phyloP scores from a whole-genome alignment of 2,113 vertebrate species.

The Hippopotamus amphibius region DNA sequence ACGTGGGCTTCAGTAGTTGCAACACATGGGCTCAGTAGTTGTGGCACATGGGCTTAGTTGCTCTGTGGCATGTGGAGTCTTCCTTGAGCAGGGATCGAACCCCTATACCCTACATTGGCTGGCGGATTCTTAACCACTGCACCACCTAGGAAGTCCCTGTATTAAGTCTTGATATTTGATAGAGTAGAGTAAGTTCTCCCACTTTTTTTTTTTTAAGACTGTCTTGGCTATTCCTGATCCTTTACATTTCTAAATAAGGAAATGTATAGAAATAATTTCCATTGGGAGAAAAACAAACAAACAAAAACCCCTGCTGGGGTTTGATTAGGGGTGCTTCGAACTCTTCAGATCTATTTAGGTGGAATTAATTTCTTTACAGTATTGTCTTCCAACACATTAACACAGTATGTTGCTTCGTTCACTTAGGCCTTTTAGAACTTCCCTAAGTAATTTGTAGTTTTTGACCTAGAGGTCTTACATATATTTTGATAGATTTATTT shows the following conservation, averaged over 20 bases:
- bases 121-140: too few species aligned
- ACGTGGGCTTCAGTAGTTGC: too few species aligned
- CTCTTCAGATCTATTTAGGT: background rate
- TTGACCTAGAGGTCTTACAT: background rate
- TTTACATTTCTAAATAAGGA: background rate
- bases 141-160: too few species aligned
- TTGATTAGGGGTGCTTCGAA: background rate
- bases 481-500: constrained; percentile 9
- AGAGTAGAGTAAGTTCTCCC: background rate
- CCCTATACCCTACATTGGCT: too few species aligned
- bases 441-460: background rate
- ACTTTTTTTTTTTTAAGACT: background rate
- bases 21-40: too few species aligned
- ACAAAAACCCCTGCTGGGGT: background rate
- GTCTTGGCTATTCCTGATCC: background rate
- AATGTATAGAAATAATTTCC: background rate
- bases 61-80: too few species aligned
- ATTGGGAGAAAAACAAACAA: background rate
- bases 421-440: background rate
- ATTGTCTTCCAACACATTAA: background rate
- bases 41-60: too few species aligned
- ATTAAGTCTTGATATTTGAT: background rate
- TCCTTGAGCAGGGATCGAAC: too few species aligned
- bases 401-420: background rate
- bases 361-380: background rate